Evolutionary conservation across 2,888 invertebrate genomes (phyloP), one percentile per base, ranked within the genome.

Genomic region (Bhutanitis thaidina): DNA sequence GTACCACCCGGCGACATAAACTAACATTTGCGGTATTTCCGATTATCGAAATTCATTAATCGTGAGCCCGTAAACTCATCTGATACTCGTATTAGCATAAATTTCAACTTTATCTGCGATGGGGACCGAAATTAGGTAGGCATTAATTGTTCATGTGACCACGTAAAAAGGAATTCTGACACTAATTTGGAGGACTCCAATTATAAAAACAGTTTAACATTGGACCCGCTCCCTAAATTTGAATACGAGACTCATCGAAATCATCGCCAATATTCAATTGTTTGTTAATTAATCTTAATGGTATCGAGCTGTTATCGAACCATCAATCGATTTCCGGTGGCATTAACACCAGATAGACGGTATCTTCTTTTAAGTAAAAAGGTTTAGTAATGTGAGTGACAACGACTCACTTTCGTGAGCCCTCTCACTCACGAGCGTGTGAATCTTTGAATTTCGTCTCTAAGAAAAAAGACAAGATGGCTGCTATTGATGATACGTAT

Each of bases 11-110:
- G 58, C 60, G 64, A 60, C 65, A 59, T 57, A 63, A 67, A 60
- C 63, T 52, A 67, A 56, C 69, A 67, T 71, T 80, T 77, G 78
- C 64, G 83, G 86, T 74, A 85, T 86, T 86, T 86, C 86, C 83
- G 84, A 79, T 83, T 71, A 75, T 64, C 64, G 52, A 79, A 75
- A 77, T 77, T 77, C 74, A 78, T 81, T 81, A 75, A 72, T 62
- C 66, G 57, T 57, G 55, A 54, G 63, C 60, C 66, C 71, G 64
- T 75, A 72, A 76, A 77, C 69, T 60, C 59, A 58, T 65, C 62
- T 60, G 61, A 73, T 73, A 62, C 62, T 66, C 67, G 73, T 76
- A 77, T 78, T 80, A 74, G 68, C 81, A 86, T 86, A 81, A 79
- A 80, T 80, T 74, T 73, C 63, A 75, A 76, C 79, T 77, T 77